Evolutionary conservation across 1,140 invertebrate genomes (phyloP).

Genomic region (Mamestra configurata): DNA sequence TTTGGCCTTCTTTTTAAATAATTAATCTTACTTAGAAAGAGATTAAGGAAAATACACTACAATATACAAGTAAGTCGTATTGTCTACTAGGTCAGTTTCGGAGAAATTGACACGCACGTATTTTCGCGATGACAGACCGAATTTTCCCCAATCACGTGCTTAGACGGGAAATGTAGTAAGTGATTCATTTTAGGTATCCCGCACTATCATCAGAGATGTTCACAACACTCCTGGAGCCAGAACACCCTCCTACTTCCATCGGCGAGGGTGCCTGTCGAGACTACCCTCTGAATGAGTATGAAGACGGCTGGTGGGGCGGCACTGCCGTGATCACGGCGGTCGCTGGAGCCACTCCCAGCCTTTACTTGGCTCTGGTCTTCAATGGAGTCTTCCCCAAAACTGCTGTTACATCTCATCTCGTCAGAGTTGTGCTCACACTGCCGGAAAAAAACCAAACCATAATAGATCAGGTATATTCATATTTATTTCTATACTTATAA

Average conservation of each 20-base stretch:
- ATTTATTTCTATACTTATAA: background rate
- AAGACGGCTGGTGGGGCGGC: conserved; percentile 94
- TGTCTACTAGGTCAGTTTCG: background rate
- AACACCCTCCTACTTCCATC: conserved; percentile 78
- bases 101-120: background rate
- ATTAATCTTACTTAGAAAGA: conserved; percentile 14
- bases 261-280: conserved; percentile 85
- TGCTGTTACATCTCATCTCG: conserved; percentile 48
- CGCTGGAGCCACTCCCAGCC: conserved; percentile 92
- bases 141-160: background rate
- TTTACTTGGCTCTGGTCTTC: conserved; percentile 94
- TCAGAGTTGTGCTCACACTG: conserved; percentile 91
- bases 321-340: conserved; percentile 95
- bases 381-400: conserved; percentile 91
- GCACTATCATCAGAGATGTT: conserved; percentile 94
- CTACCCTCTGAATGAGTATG: conserved; percentile 84
- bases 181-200: conserved; percentile 81
- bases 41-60: background rate
- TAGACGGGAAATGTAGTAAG: background rate
- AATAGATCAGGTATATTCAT: conserved; percentile 90
- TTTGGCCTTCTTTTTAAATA: conserved; percentile 31
- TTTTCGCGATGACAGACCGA: background rate
- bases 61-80: background rate
- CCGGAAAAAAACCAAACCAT: conserved; percentile 91
- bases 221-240: conserved; percentile 93